Conservation (phyloP, 2,113 vertebrate species). For the Sinosuthora webbiana region DNA sequence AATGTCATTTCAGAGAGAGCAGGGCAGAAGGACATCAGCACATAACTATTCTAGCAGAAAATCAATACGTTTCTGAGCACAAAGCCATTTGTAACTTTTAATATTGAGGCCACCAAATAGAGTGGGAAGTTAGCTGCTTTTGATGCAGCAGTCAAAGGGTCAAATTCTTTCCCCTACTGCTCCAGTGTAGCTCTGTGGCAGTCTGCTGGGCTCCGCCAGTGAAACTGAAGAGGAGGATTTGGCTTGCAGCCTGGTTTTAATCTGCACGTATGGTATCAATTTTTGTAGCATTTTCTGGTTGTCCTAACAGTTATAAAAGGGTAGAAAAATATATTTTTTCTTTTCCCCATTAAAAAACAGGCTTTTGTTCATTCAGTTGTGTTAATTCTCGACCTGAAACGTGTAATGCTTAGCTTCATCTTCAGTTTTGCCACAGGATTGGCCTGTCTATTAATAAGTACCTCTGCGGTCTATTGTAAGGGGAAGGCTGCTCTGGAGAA, state of each 20-base stretch:
- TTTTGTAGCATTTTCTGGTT: constrained; percentile 64
- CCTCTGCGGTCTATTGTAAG: background rate
- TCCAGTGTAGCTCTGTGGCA: constrained; percentile 5
- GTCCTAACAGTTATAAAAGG: constrained; percentile 57
- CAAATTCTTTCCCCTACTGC: constrained; percentile 50
- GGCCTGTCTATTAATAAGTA: background rate
- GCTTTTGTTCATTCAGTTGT: constrained; percentile 10
- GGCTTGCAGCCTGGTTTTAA: constrained; percentile 56
- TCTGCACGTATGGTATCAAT: constrained; percentile 67
- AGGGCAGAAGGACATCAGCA: background rate
- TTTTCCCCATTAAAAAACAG: background rate
- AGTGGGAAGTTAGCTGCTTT: constrained; percentile 32
- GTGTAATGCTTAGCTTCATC: background rate
- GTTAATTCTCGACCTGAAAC: background rate
- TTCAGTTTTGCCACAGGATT: background rate
- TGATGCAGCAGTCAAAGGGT: constrained; percentile 52
- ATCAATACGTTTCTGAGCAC: rapidly evolving
- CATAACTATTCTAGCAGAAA: background rate
- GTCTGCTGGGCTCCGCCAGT: constrained; percentile 37
- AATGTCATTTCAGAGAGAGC: background rate
- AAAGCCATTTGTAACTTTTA: background rate
- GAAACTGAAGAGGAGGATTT: constrained; percentile 62
- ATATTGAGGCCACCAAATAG: background rate
- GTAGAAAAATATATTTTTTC: constrained; percentile 44
- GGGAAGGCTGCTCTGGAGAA: background rate